phyloP scores from a whole-genome alignment of 2,113 vertebrate species.

The Origma solitaria region DNA sequence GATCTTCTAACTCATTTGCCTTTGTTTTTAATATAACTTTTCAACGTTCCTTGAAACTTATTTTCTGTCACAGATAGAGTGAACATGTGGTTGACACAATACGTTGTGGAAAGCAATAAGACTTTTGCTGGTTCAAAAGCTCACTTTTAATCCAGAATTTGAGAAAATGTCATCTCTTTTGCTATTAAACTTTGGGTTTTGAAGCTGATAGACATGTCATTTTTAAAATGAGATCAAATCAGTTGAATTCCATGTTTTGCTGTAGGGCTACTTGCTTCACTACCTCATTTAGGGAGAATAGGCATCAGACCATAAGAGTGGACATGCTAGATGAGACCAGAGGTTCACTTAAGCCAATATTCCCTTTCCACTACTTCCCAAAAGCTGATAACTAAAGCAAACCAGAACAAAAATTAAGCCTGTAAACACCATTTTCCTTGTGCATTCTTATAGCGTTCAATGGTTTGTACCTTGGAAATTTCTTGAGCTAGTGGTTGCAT shows the following conservation, averaged over 20 bases:
- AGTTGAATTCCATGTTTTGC: neutral
- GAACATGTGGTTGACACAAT: neutral
- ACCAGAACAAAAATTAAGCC: neutral
- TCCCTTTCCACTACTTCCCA: neutral
- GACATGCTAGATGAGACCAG: neutral
- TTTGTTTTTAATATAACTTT: neutral
- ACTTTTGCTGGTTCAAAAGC: neutral
- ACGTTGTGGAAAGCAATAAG: fast-evolving
- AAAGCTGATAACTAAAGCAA: neutral
- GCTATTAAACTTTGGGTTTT: neutral
- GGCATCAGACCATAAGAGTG: neutral
- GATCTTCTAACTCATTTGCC: neutral
- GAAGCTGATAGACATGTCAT: neutral
- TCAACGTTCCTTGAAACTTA: neutral
- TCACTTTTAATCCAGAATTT: neutral
- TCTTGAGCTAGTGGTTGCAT: neutral
- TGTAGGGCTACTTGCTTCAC: neutral
- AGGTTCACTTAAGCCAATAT: neutral
- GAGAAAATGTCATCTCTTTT: neutral
- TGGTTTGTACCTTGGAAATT: neutral
- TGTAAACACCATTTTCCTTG: neutral
- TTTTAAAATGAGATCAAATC: neutral
- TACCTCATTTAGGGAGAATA: neutral
- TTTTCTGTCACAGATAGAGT: neutral
- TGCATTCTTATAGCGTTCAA: neutral